Percentiles rank a stretch among this genome's conserved stretches.
phyloP scores from a whole-genome alignment of 2,888 invertebrate genomes.

The Venusia cambrica region DNA sequence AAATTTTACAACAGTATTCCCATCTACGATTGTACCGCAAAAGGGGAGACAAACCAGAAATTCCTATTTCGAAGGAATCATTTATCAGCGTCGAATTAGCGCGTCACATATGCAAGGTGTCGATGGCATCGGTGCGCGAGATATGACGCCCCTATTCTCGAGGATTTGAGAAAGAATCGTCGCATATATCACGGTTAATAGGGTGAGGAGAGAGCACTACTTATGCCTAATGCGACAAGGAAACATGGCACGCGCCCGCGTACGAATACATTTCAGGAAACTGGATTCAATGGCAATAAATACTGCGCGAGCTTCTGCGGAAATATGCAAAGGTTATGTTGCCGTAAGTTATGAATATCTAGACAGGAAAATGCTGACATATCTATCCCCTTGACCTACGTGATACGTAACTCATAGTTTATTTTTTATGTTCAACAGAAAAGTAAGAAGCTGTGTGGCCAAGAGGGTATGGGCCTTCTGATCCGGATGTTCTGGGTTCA shows the following conservation, averaged over 20 bases:
- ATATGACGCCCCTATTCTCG: slow-evolving; percentile 68
- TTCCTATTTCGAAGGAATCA: slow-evolving; percentile 55
- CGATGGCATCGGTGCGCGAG: slow-evolving; percentile 59
- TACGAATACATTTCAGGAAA: slow-evolving; percentile 65
- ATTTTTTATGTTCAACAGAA: too few relatives aligned
- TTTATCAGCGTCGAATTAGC: slow-evolving; percentile 72
- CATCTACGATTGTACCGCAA: slow-evolving; percentile 10
- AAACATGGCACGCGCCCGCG: slow-evolving; percentile 70
- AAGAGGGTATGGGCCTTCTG: too few relatives aligned
- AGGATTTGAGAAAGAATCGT: slow-evolving; percentile 77
- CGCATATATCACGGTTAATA: slow-evolving; percentile 80
- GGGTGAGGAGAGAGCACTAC: slow-evolving; percentile 79
- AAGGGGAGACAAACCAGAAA: slow-evolving; percentile 46
- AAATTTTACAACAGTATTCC: too few relatives aligned
- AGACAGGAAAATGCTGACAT: slow-evolving; percentile 12
- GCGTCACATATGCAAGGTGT: slow-evolving; percentile 57
- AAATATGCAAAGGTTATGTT: slow-evolving; percentile 45
- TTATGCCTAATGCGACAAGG: slow-evolving; percentile 80
- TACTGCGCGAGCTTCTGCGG: slow-evolving; percentile 44
- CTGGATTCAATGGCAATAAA: slow-evolving; percentile 73
- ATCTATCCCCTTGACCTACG: too few relatives aligned
- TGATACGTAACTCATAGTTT: too few relatives aligned
- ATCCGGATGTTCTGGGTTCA: too few relatives aligned
- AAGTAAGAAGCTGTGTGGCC: too few relatives aligned
- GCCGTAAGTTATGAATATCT: slow-evolving; percentile 14